Evolutionary conservation across 2,113 vertebrate genomes (phyloP), one percentile per base, ranked within the genome.

Genomic region (Eudyptes chrysolophus): DNA sequence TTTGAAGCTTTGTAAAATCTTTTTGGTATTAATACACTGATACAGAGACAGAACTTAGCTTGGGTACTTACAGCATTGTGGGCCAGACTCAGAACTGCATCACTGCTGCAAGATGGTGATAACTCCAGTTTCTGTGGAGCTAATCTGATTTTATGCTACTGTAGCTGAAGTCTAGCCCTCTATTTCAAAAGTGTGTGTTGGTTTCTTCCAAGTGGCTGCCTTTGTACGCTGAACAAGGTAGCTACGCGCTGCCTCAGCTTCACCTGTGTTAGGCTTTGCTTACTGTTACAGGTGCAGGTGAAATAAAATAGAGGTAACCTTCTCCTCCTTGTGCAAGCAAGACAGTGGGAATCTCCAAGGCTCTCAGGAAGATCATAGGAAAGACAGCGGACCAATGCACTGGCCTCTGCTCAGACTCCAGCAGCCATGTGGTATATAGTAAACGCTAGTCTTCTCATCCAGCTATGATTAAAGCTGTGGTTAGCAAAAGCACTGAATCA

Each of bases 121-220:
- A 85, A 87, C 38, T 93, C 58, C 62, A 72, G 70, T 21, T 92
- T 89, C 93, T 24, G 17, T 74, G 58, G 32, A 86, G 60, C 42
- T 90, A 93, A 92, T 90, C 84, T 94, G 82, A 80, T 91, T 94
- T 92, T 97, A 75, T 82, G 79, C 81, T 83, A 58, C 42, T 83
- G 42, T 51, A 87, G 29, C 49, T 87, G 80, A 97, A n/a, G 71
- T 92, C 70, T 94, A 87, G 58, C 58, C 66, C 78, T 92, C 66
- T 83, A 25, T 95, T 89, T 91, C 65, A 76, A 32, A 94, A 66
- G 18, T 20, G 16, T 40, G 1, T 74, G 34, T 46, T 93, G 64
- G 15, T 69, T 89, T 87, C 89, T 93, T 94, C 89, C 40, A 80
- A 90, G 70, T 20, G 34, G 6, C 52, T 87, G 74, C 27, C 57